Evolutionary conservation across 2,888 invertebrate species (phyloP).

Genomic region (Eubasilissa splendida): DNA sequence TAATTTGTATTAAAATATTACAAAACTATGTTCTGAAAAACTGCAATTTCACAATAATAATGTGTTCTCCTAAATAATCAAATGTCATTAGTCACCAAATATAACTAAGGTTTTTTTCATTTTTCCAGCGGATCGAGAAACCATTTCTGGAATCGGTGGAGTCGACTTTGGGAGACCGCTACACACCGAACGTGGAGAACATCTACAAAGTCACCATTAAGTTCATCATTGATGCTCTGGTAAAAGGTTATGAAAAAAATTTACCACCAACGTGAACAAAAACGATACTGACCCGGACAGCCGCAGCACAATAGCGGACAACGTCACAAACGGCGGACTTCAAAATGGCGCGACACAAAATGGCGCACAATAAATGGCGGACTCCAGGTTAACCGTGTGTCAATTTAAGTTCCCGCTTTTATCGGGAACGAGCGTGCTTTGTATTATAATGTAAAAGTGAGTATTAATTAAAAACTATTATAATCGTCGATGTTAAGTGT

Average conservation of each 20-base stretch:
- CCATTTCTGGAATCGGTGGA: slow-evolving; percentile 91
- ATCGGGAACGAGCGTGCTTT: slow-evolving; percentile 19
- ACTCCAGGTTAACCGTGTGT: slow-evolving; percentile 42
- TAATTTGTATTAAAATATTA: no score
- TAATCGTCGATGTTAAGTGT: slow-evolving; percentile 54
- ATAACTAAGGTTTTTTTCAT: slow-evolving; percentile 12
- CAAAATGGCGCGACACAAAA: slow-evolving; percentile 22
- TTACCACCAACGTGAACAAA: slow-evolving; percentile 54
- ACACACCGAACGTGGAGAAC: slow-evolving; percentile 90
- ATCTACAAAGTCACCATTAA: slow-evolving; percentile 91
- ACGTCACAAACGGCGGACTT: slow-evolving; percentile 22
- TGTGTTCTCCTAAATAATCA: no score
- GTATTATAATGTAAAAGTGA: slow-evolving; percentile 27
- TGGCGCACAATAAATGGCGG: slow-evolving; percentile 31
- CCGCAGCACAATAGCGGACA: slow-evolving; percentile 42
- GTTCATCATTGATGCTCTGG: slow-evolving; percentile 88
- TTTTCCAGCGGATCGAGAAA: slow-evolving; percentile 87
- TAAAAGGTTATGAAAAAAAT: slow-evolving; percentile 79
- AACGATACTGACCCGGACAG: neutral
- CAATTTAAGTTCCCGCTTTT: slow-evolving; percentile 42
- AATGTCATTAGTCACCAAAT: neutral
- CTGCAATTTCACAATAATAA: no score
- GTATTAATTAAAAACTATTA: slow-evolving; percentile 13
- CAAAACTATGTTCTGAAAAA: no score
- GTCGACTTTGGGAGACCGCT: slow-evolving; percentile 88